Percentiles rank a stretch among this genome's conserved stretches.
Evolutionary conservation across 2,888 invertebrate genomes (phyloP).

Genomic region (Agrochola lota): DNA sequence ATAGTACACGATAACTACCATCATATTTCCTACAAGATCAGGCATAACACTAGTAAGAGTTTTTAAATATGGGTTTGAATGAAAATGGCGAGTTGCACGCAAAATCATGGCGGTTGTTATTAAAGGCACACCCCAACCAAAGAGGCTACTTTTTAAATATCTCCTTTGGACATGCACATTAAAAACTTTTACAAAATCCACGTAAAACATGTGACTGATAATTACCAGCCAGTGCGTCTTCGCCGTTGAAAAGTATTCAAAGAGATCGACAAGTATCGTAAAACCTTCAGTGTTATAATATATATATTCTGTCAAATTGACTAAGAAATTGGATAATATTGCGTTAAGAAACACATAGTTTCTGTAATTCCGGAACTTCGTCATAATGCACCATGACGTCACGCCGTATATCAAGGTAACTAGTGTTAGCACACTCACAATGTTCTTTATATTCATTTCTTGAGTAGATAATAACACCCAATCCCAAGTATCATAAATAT

Average conservation of each 20-base stretch:
- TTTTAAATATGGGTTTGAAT: no score
- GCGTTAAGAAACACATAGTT: conserved; percentile 24
- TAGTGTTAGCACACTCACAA: background rate
- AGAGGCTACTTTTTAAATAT: conserved; percentile 1
- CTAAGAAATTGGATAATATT: conserved; percentile 5
- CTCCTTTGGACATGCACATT: background rate
- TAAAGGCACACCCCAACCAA: background rate
- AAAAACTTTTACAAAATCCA: conserved; percentile 16
- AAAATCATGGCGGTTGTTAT: background rate
- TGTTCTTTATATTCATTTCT: no score
- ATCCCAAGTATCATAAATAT: background rate
- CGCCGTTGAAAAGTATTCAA: background rate
- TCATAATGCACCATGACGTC: conserved; percentile 10
- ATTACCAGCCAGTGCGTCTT: conserved; percentile 15
- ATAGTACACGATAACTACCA: no score
- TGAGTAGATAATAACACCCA: background rate
- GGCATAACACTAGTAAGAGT: no score
- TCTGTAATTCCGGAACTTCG: background rate
- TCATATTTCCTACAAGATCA: no score
- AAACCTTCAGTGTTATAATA: no score
- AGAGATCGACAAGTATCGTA: no score
- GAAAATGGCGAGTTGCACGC: no score
- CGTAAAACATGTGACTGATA: conserved; percentile 6
- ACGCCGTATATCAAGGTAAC: conserved; percentile 7
- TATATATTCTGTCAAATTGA: no score